Conservation (phyloP, 2,888 invertebrate genomes). For the Euclidia mi region DNA sequence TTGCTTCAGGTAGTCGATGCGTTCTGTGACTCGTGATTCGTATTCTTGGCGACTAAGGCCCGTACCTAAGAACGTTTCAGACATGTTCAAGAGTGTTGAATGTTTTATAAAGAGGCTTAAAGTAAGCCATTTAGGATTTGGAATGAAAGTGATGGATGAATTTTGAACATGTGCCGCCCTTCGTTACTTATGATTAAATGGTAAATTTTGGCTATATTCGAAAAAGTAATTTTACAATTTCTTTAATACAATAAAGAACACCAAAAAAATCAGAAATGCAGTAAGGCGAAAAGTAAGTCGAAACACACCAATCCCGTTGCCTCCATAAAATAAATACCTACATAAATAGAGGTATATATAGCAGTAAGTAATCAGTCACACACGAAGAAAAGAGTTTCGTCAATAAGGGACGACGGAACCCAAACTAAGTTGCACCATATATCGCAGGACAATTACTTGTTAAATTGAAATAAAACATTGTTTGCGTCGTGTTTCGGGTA, state of each 20-base stretch:
- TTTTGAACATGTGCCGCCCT: not conserved
- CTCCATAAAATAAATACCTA: not conserved
- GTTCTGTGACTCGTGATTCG: no score
- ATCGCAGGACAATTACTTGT: not conserved
- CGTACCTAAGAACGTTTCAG: not conserved
- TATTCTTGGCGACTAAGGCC: no score
- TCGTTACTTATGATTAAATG: no score
- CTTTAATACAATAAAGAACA: no score
- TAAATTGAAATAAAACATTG: not conserved
- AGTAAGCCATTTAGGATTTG: slow-evolving; percentile 2
- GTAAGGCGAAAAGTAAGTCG: no score
- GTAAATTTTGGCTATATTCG: no score
- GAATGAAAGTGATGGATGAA: slow-evolving; percentile 4
- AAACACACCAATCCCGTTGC: no score
- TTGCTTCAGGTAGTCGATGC: no score
- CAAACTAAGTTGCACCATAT: slow-evolving; percentile 2
- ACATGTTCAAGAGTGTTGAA: not conserved
- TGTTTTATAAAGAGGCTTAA: not conserved
- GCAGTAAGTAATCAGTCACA: slow-evolving; percentile 5
- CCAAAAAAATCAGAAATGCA: no score
- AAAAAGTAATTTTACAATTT: no score
- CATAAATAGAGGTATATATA: not conserved
- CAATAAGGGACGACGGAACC: slow-evolving; percentile 7
- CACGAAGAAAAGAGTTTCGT: slow-evolving; percentile 2
- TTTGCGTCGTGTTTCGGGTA: not conserved